Evolutionary conservation across 30 jellyfish, hydroid and myxozoan genomes (phyloP).

Genomic region (Chrysaora quinquecirrha): DNA sequence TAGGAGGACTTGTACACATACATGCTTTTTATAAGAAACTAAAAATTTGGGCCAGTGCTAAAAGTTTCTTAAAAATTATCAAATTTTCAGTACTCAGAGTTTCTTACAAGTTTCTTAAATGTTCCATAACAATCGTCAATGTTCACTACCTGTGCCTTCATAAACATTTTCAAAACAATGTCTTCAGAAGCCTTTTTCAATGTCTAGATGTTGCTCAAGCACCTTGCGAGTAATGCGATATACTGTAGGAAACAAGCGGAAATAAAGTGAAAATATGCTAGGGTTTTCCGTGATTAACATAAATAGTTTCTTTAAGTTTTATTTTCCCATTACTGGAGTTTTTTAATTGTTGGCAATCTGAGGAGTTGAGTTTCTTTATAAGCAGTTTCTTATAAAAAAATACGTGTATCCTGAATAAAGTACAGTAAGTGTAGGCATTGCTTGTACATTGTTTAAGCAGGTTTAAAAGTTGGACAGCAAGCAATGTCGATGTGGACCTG

Average conservation of each 20-base stretch:
- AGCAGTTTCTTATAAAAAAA: constrained; percentile 4
- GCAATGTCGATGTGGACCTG: constrained; percentile 37
- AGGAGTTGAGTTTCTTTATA: constrained; percentile 3
- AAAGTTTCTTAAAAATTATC: no score
- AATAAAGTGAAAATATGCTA: background rate
- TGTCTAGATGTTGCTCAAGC: constrained; percentile 1
- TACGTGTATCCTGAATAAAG: background rate
- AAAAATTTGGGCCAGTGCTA: no score
- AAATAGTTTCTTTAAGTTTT: background rate
- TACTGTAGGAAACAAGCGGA: background rate
- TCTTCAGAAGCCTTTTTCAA: background rate
- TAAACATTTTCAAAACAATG: background rate
- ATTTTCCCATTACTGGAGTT: constrained; percentile 7
- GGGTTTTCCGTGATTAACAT: background rate
- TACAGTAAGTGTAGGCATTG: background rate
- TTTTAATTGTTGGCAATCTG: background rate
- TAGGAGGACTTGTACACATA: constrained; percentile 4
- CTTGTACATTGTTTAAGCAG: constrained; percentile 21
- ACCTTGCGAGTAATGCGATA: background rate
- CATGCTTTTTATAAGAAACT: no score
- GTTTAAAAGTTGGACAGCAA: constrained; percentile 20
- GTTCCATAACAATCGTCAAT: background rate
- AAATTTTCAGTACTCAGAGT: no score
- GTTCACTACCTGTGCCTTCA: constrained; percentile 5
- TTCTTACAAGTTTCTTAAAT: no score